These are phyloP conservation scores for Sphecodes monilicornis DNA, from an alignment of 2,888 invertebrate species.

Conservation along the genomic window DNA sequence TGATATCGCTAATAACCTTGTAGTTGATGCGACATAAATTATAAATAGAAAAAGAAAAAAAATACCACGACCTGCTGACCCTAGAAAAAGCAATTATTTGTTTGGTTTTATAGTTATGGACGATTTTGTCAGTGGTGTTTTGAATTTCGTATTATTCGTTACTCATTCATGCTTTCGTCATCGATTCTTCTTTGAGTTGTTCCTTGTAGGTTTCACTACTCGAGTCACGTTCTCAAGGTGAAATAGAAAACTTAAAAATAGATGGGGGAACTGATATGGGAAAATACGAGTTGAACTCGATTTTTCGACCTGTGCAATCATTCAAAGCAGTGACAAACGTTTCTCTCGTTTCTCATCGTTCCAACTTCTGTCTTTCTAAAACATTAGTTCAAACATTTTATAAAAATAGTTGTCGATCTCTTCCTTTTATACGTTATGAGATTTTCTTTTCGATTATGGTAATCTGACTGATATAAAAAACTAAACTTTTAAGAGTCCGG, in stretches of 20 bases:
- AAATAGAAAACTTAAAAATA: conserved; percentile 17
- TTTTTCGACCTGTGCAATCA: not conserved
- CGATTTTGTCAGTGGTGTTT: too few relatives aligned
- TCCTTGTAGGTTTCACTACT: not conserved
- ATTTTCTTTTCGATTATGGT: not conserved
- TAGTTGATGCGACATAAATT: too few relatives aligned
- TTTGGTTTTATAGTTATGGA: not conserved
- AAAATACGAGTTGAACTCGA: conserved; percentile 4
- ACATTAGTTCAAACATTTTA: not conserved
- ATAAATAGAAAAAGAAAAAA: too few relatives aligned
- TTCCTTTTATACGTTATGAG: not conserved
- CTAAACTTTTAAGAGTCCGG: too few relatives aligned
- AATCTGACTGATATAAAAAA: too few relatives aligned
- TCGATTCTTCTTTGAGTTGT: conserved; percentile 8
- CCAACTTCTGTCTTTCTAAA: not conserved
- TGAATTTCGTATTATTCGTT: not conserved
- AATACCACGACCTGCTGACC: not conserved
- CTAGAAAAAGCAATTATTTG: not conserved
- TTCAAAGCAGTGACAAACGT: not conserved
- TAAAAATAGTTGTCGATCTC: not conserved
- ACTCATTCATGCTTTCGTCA: conserved; percentile 18
- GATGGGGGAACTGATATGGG: not conserved
- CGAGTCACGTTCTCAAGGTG: not conserved
- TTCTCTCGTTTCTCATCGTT: not conserved
- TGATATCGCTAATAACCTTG: too few relatives aligned